Percentiles rank a stretch among this genome's conserved stretches.
phyloP scores from a whole-genome alignment of 2,797 vertebrate genomes.

The Psittacula derbiana region DNA sequence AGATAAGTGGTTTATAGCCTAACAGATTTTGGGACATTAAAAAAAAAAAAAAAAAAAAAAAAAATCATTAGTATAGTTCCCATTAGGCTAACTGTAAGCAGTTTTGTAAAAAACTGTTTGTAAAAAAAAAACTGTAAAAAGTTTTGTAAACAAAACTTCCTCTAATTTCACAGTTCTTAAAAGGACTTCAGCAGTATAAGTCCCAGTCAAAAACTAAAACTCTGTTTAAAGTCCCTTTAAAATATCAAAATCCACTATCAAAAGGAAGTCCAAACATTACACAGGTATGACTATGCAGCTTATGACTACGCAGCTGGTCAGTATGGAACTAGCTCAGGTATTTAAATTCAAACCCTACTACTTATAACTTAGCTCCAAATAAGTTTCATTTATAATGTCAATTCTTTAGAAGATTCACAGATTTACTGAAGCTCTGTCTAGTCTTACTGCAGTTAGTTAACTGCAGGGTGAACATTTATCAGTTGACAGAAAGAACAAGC shows the following conservation, averaged over 20 bases:
- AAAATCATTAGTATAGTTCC: neutral
- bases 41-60: neutral
- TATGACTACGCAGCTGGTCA: neutral
- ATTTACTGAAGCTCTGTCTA: neutral
- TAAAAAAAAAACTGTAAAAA: too few relatives aligned
- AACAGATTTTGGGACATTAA: neutral
- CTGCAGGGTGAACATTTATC: neutral
- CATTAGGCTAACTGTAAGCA: neutral
- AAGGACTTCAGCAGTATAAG: neutral
- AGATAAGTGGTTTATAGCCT: neutral
- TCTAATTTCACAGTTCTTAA: neutral
- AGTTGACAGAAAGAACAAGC: neutral
- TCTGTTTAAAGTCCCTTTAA: neutral
- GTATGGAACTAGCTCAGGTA: neutral
- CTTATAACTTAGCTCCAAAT: neutral
- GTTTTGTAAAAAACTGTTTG: too few relatives aligned
- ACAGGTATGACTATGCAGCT: neutral
- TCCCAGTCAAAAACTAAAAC: neutral
- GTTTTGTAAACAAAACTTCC: neutral
- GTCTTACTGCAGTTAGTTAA: neutral
- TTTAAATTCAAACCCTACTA: neutral
- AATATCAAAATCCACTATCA: neutral
- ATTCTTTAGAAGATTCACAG: neutral
- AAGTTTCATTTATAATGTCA: neutral
- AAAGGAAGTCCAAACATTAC: neutral